These are phyloP conservation scores for Plodia interpunctella DNA, from an alignment of 1,140 invertebrate species.

Conservation along the genomic window DNA sequence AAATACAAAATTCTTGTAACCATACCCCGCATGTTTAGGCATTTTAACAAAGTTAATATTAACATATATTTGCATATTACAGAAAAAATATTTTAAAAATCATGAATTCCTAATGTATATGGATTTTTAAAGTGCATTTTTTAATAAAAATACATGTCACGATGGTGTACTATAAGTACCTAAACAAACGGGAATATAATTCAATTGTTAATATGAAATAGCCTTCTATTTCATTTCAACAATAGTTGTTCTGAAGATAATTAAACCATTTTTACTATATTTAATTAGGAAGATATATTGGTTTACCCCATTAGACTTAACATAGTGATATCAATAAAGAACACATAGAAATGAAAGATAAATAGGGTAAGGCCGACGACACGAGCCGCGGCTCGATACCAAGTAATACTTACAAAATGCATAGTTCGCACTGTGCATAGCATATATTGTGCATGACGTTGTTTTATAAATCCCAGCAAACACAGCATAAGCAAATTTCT, in stretches of 20 bases:
- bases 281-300: not conserved
- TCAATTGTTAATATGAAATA: too few relatives aligned
- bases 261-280: not conserved
- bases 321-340: constrained; percentile 9
- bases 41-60: too few relatives aligned
- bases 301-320: not conserved
- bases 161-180: too few relatives aligned
- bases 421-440: constrained; percentile 40
- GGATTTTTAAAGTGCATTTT: too few relatives aligned
- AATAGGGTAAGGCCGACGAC: constrained; percentile 24
- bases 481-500: constrained; percentile 9
- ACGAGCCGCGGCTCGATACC: constrained; percentile 9
- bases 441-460: constrained; percentile 40
- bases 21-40: too few relatives aligned
- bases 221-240: too few relatives aligned
- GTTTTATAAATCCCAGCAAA: constrained; percentile 18
- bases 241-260: constrained; percentile 12
- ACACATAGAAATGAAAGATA: constrained; percentile 27
- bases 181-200: too few relatives aligned
- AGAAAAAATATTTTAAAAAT: too few relatives aligned
- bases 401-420: constrained; percentile 36
- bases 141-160: too few relatives aligned
- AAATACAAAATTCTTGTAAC: too few relatives aligned
- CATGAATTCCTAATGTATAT: too few relatives aligned
- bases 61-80: too few relatives aligned